These are phyloP conservation scores for Mimas tiliae DNA, from an alignment of 2,888 invertebrate genomes.

Conservation along the genomic window DNA sequence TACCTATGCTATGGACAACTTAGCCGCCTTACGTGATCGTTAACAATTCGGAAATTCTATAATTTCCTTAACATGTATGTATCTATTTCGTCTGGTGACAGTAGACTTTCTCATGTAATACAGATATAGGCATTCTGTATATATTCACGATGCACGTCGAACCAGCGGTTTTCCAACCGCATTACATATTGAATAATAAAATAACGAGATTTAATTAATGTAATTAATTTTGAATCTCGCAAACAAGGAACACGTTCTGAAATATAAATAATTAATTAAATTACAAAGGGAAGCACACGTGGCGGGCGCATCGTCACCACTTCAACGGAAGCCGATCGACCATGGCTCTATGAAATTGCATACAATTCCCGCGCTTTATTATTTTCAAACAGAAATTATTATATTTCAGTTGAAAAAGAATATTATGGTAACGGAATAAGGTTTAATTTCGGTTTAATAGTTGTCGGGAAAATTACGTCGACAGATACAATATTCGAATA, in stretches of 20 bases:
- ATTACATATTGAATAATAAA: conserved; percentile 6
- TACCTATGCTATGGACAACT: too few species aligned
- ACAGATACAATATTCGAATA: conserved; percentile 50
- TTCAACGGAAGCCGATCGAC: conserved; percentile 64
- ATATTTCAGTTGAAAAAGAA: not conserved
- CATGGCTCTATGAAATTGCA: conserved; percentile 59
- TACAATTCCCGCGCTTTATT: conserved; percentile 39
- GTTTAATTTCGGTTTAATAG: not conserved
- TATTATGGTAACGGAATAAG: not conserved
- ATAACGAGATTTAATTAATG: conserved; percentile 13
- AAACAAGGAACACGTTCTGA: conserved; percentile 14
- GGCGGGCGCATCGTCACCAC: conserved; percentile 66
- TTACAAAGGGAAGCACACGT: conserved; percentile 75
- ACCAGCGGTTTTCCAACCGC: not conserved
- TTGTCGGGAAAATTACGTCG: conserved; percentile 37
- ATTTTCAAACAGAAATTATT: conserved; percentile 1
- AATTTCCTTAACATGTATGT: too few species aligned
- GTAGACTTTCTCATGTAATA: too few species aligned
- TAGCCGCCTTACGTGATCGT: too few species aligned
- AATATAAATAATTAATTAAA: conserved; percentile 62
- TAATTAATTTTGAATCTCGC: conserved; percentile 32
- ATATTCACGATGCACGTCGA: too few species aligned
- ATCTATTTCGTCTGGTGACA: too few species aligned
- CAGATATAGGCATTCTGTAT: too few species aligned
- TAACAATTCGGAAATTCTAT: too few species aligned